Evolutionary conservation across 2,888 invertebrate genomes (phyloP).

Genomic region (Volucella bombylans): DNA sequence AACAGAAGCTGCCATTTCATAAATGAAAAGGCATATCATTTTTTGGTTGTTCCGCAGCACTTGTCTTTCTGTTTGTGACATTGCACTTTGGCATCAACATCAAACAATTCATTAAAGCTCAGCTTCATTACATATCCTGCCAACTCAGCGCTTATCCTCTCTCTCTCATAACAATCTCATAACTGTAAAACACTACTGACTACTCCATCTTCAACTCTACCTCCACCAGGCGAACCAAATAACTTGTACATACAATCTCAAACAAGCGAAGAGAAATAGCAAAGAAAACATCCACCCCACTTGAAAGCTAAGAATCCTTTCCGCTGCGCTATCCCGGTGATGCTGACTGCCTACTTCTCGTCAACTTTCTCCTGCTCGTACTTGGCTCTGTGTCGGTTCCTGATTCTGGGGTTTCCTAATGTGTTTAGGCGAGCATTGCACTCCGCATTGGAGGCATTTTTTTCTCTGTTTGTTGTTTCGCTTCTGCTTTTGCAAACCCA

Average conservation of each 20-base stretch:
- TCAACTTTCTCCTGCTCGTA: too few species aligned
- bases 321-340: constrained; percentile 13
- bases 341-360: neutral
- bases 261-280: constrained; percentile 12
- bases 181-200: constrained; percentile 23
- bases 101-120: constrained; percentile 1
- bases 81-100: neutral
- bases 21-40: neutral
- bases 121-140: neutral
- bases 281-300: constrained; percentile 44
- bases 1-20: too few species aligned
- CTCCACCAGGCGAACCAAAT: neutral
- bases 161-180: constrained; percentile 14
- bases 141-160: constrained; percentile 10
- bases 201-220: neutral
- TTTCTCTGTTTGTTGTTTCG: neutral
- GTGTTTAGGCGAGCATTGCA: constrained; percentile 69
- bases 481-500: constrained; percentile 26
- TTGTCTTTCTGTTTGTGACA: too few species aligned
- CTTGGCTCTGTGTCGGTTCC: too few species aligned
- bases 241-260: neutral
- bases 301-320: constrained; percentile 29
- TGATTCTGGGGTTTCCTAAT: constrained; percentile 28
- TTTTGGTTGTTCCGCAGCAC: neutral
- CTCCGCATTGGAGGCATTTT: constrained; percentile 39